phyloP scores from a whole-genome alignment of 2,797 vertebrate species.

The Dryobates pubescens region DNA sequence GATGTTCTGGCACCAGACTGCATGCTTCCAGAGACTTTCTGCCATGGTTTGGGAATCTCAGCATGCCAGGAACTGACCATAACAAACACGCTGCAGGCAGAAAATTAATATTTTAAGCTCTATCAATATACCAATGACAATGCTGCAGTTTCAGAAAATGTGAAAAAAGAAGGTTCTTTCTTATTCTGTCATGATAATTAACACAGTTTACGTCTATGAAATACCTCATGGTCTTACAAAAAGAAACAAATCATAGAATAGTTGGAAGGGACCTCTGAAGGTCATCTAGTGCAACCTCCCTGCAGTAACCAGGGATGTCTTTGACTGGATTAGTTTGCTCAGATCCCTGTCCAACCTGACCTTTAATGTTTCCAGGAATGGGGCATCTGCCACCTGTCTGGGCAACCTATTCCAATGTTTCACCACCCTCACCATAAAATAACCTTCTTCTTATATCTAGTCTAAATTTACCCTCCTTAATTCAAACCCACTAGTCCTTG shows the following conservation, averaged over 20 bases:
- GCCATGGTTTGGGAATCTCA: not conserved
- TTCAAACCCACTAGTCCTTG: not conserved
- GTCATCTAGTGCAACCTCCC: not conserved
- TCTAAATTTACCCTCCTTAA: not conserved
- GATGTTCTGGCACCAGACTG: rapidly evolving
- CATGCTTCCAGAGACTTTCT: not conserved
- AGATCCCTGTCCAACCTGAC: not conserved
- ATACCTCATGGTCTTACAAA: not conserved
- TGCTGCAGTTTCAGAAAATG: not conserved
- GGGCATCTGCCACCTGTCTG: not conserved
- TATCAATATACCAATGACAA: not conserved
- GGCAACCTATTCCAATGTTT: not conserved
- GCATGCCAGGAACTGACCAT: not conserved
- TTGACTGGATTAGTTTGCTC: not conserved
- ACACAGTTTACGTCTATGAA: not conserved
- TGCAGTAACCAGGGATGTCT: not conserved
- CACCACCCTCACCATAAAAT: not conserved
- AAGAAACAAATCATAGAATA: not conserved
- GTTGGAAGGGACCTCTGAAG: not conserved
- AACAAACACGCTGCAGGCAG: not conserved
- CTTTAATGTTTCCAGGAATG: not conserved
- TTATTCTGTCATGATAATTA: not conserved
- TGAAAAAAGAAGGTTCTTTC: not conserved
- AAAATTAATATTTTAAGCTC: not conserved
- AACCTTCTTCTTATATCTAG: not conserved